Conservation (phyloP, 2,797 vertebrate genomes). For the Telmatherina bonti region DNA sequence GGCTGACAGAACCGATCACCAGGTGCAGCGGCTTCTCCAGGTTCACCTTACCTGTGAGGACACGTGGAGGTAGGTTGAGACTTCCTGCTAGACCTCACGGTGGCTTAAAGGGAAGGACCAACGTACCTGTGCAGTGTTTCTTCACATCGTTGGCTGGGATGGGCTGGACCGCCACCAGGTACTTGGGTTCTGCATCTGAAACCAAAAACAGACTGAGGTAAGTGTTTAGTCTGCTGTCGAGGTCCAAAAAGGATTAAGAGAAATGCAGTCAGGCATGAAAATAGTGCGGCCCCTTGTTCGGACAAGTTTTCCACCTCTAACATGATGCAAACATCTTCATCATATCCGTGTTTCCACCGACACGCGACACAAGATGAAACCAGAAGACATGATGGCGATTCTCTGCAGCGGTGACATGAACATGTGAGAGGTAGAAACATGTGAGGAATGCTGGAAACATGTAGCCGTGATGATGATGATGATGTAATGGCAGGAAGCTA, state of each 20-base stretch:
- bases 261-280: not conserved
- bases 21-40: slow-evolving; percentile 91
- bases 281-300: not conserved
- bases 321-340: too few relatives aligned
- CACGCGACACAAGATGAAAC: too few relatives aligned
- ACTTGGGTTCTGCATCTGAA: slow-evolving; percentile 93
- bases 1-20: slow-evolving; percentile 89
- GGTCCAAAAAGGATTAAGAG: not conserved
- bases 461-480: slow-evolving; percentile 19
- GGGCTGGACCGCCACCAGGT: slow-evolving; percentile 91
- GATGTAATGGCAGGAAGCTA: slow-evolving; percentile 2
- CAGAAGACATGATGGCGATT: too few relatives aligned
- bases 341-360: too few relatives aligned
- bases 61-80: slow-evolving; percentile 17
- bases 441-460: slow-evolving; percentile 31
- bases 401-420: not conserved
- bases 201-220: not conserved
- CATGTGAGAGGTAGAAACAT: slow-evolving; percentile 4
- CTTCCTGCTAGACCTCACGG: rapidly evolving
- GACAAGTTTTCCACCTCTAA: too few relatives aligned
- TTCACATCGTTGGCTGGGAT: slow-evolving; percentile 82
- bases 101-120: not conserved
- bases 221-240: not conserved
- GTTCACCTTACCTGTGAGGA: slow-evolving; percentile 85
- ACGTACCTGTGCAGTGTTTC: slow-evolving; percentile 83